Conservation (phyloP, 2,113 vertebrate species). For the Platycercus adscitus region DNA sequence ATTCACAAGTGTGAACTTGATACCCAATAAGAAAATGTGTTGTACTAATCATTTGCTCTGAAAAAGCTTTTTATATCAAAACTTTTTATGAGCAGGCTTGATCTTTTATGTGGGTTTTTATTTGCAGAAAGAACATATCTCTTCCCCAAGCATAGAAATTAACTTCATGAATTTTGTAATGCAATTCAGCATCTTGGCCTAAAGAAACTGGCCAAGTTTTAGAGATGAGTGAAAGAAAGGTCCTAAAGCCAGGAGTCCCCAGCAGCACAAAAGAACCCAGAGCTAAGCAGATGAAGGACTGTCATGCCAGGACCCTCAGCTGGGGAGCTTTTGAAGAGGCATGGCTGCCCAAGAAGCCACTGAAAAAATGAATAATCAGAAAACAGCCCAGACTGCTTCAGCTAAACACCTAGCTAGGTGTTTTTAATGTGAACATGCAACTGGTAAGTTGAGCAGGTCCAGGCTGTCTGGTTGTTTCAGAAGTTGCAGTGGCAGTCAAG, state of each 20-base stretch:
- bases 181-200: neutral
- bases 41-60: neutral
- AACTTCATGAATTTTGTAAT: neutral
- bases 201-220: neutral
- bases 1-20: neutral
- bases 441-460: neutral
- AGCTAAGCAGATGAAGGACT: neutral
- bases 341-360: neutral
- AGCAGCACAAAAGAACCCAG: neutral
- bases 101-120: neutral
- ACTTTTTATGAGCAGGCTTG: neutral
- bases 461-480: neutral
- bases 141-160: neutral
- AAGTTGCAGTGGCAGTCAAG: neutral
- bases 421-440: neutral
- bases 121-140: neutral
- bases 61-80: neutral
- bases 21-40: neutral
- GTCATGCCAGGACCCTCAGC: rapidly evolving
- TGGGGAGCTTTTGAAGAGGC: neutral
- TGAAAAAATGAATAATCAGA: neutral
- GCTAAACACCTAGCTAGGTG: neutral
- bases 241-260: neutral
- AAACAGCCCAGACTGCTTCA: neutral
- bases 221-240: neutral